phyloP scores from a whole-genome alignment of 2,888 invertebrate genomes.

The Drosophila kambysellisi region DNA sequence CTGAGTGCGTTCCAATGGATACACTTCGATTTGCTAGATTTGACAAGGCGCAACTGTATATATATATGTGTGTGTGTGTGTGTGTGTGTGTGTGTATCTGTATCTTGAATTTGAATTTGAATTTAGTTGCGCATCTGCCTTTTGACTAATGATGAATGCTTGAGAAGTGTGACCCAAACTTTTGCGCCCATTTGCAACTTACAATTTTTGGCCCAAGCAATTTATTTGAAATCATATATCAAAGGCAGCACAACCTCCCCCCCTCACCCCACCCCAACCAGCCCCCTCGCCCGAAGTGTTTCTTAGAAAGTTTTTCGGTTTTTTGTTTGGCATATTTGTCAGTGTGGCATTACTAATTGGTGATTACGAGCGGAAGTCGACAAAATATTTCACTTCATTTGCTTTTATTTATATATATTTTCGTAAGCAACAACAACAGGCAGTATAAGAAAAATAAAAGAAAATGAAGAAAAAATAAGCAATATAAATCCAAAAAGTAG shows the following conservation, averaged over 20 bases:
- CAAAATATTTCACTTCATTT: slow-evolving; percentile 78
- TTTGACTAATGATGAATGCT: slow-evolving; percentile 69
- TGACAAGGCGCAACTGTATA: slow-evolving; percentile 57
- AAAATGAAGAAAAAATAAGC: slow-evolving; percentile 13
- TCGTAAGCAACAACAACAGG: slow-evolving; percentile 24
- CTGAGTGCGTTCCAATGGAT: slow-evolving; percentile 67
- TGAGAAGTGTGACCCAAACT: slow-evolving; percentile 69
- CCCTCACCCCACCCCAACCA: neutral
- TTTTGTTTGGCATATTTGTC: slow-evolving; percentile 79
- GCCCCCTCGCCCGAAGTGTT: slow-evolving; percentile 15
- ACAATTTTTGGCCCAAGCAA: slow-evolving; percentile 51
- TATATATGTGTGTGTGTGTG: slow-evolving; percentile 11
- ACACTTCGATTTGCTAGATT: slow-evolving; percentile 77
- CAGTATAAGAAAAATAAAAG: neutral
- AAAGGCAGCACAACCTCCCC: slow-evolving; percentile 48
- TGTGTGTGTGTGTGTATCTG: slow-evolving; percentile 25
- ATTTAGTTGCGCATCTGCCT: slow-evolving; percentile 56
- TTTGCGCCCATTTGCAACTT: slow-evolving; percentile 67
- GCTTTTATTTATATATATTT: slow-evolving; percentile 78
- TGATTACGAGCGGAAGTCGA: slow-evolving; percentile 83
- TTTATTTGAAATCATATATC: slow-evolving; percentile 84
- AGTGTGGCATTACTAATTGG: slow-evolving; percentile 83
- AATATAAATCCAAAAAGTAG: slow-evolving; percentile 27
- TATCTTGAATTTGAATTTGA: slow-evolving; percentile 56
- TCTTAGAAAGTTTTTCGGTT: slow-evolving; percentile 37